Conservation (phyloP, 2,113 vertebrate genomes). For the Anarrhichthys ocellatus region DNA sequence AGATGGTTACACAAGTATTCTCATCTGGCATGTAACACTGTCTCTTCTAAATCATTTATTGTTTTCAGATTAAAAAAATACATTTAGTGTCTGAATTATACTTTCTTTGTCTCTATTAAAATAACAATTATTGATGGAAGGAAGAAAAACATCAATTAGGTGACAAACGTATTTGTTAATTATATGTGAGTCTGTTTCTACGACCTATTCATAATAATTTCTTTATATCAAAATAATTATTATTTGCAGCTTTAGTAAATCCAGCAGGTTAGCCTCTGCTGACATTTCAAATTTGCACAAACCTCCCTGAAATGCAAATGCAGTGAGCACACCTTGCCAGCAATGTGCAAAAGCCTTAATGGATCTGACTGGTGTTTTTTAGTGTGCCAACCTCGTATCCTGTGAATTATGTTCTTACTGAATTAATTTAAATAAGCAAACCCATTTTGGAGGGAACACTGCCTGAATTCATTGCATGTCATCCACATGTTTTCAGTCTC, state of each 20-base stretch:
- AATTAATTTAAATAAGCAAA: slow-evolving; percentile 8
- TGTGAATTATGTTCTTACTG: background rate
- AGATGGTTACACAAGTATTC: background rate
- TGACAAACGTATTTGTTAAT: background rate
- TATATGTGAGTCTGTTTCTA: background rate
- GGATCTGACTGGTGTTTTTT: slow-evolving; percentile 4
- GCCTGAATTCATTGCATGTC: background rate
- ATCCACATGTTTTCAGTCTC: background rate
- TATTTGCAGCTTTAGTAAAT: slow-evolving; percentile 1
- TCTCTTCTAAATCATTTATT: too few species aligned
- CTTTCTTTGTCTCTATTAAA: background rate
- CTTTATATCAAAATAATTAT: background rate
- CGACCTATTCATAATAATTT: background rate
- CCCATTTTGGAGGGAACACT: background rate
- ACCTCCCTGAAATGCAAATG: background rate
- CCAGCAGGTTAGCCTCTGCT: background rate
- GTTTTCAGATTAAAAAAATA: too few species aligned
- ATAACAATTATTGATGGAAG: background rate
- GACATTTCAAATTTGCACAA: slow-evolving; percentile 9
- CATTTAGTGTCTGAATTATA: too few species aligned
- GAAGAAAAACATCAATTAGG: background rate
- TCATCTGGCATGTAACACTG: background rate
- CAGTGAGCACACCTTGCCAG: background rate
- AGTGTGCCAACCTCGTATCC: background rate
- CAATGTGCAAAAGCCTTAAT: background rate